Evolutionary conservation across 1,140 invertebrate genomes (phyloP).

Genomic region (Orchestia grillus): DNA sequence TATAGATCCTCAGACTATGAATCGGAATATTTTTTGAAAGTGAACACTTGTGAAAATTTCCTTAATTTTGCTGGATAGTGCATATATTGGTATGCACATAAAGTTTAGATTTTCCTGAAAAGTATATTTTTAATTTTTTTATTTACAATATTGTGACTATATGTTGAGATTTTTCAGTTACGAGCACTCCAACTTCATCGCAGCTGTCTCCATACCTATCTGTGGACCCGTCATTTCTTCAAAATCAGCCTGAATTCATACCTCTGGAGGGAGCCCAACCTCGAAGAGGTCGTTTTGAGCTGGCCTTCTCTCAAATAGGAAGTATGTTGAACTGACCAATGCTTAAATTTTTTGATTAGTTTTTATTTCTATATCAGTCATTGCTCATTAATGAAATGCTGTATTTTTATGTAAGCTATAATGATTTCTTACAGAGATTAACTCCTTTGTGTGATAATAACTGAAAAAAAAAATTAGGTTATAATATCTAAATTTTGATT

Average conservation of each 20-base stretch:
- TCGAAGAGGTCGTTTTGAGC: constrained; percentile 85
- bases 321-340: constrained; percentile 71
- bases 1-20: too few relatives aligned
- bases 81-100: too few relatives aligned
- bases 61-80: too few relatives aligned
- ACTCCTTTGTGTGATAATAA: not conserved
- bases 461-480: not conserved
- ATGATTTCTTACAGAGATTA: not conserved
- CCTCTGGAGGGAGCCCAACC: constrained; percentile 89
- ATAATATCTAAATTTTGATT: not conserved
- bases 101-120: too few relatives aligned
- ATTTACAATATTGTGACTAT: not conserved
- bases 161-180: constrained; percentile 69
- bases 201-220: constrained; percentile 90
- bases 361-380: not conserved
- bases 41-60: too few relatives aligned
- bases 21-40: too few relatives aligned
- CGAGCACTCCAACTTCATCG: constrained; percentile 69
- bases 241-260: constrained; percentile 90
- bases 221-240: constrained; percentile 88
- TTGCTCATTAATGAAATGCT: not conserved
- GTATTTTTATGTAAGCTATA: not conserved
- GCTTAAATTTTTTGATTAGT: not conserved
- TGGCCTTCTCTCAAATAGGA: constrained; percentile 94
- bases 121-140: not conserved